Evolutionary conservation across 2,113 vertebrate genomes (phyloP).

Genomic region (Dasyornis broadbenti): DNA sequence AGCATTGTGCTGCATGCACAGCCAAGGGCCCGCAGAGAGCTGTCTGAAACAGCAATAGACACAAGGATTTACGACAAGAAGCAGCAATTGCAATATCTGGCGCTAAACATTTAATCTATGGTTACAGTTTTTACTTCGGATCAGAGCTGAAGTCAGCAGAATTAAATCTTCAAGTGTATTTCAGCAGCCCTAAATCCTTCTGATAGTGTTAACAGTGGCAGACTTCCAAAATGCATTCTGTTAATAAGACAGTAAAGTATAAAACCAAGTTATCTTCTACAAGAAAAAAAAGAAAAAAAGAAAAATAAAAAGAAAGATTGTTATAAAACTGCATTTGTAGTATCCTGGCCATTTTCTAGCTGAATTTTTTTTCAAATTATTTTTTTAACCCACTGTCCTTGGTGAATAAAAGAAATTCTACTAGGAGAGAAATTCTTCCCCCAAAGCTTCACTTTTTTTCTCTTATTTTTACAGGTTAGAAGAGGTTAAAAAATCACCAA

Average conservation of each 20-base stretch:
- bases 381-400: conserved; percentile 53
- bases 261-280: conserved; percentile 76
- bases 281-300: conserved; percentile 25
- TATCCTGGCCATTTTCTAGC: conserved; percentile 43
- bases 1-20: conserved; percentile 62
- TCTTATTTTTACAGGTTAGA: conserved; percentile 53
- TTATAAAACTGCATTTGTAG: conserved; percentile 58
- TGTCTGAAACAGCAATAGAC: conserved; percentile 77
- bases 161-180: conserved; percentile 81
- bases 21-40: conserved; percentile 64
- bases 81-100: conserved; percentile 74
- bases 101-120: conserved; percentile 82
- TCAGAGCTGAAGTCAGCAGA: conserved; percentile 82
- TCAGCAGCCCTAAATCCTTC: conserved; percentile 79
- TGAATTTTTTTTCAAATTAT: conserved; percentile 57
- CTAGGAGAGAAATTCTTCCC: background rate
- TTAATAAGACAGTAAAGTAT: conserved; percentile 82
- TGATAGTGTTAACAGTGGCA: conserved; percentile 80
- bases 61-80: conserved; percentile 75
- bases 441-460: conserved; percentile 34
- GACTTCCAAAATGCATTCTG: conserved; percentile 77
- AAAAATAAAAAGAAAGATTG: conserved; percentile 25
- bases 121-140: conserved; percentile 77
- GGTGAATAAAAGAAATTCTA: conserved; percentile 43
- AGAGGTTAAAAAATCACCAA: conserved; percentile 62